Evolutionary conservation across 1,140 invertebrate genomes (phyloP).

Genomic region (Zaprionus africanus): DNA sequence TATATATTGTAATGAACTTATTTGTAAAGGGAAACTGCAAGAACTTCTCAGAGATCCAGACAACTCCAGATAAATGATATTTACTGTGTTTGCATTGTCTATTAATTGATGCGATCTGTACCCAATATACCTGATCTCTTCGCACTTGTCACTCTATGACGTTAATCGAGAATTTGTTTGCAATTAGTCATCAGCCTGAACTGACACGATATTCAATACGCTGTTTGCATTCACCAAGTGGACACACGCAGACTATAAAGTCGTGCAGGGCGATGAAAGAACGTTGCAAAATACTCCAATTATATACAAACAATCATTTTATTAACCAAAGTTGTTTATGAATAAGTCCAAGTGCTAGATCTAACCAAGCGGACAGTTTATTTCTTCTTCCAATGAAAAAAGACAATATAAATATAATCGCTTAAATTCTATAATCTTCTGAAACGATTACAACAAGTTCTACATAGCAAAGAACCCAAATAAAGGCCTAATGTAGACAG

Average conservation of each 20-base stretch:
- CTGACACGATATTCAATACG: neutral
- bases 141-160: neutral
- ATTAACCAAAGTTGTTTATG: neutral
- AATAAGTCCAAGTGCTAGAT: neutral
- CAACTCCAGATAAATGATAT: too few species aligned
- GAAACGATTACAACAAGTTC: too few species aligned
- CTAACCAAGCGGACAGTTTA: neutral
- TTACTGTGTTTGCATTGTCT: neutral
- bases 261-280: neutral
- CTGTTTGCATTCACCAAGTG: neutral
- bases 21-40: too few species aligned
- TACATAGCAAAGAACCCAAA: too few species aligned
- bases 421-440: too few species aligned
- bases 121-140: neutral
- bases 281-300: neutral
- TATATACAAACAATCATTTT: neutral
- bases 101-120: neutral
- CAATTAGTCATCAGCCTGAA: neutral
- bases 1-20: too few species aligned
- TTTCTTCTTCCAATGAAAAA: too few species aligned
- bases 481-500: too few species aligned
- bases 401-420: too few species aligned
- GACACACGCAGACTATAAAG: neutral
- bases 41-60: too few species aligned
- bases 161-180: conserved; percentile 2